Base-by-base conservation (phyloP, 1,140 invertebrate species). In the Nomia melanderi region DNA sequence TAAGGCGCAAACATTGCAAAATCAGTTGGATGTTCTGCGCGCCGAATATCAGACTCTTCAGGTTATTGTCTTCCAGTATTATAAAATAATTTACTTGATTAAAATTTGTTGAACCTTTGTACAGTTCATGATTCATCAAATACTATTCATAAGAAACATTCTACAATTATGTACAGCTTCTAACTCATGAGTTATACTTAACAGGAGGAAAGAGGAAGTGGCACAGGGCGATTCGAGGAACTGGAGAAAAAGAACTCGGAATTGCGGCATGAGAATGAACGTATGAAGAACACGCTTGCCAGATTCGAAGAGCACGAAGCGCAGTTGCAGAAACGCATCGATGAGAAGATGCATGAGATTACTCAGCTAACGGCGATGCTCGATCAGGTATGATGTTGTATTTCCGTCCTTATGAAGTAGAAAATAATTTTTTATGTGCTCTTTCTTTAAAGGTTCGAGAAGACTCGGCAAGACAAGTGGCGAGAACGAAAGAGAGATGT, bases 391-490 rank as follows among this genome's bases (percentile, higher is more conserved):
- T 1, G 11, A 53, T 9, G 12, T 17, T 4, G 29, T n/a, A 0
- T 8, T 41, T 2, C 39, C 66, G 25, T 76, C 6, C 12, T 59
- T 7, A 12, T 0, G 17, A n/a, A 57, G 9, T 2, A 12, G 5
- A 27, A 0, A 11, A 0, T 36, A 9, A 59, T 39, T 66, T 74
- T 6, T n/a, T n/a, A n/a, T 50, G 1, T 7, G 8, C 7, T 50
- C 7, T 50, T 33, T 36, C 1, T 5, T 60, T 25, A 50, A 81
- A 92, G 33, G 91, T 95, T 11, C 90, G 96, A 5, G 95, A 96
- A 64, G 95, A 96, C 82, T 95, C 95, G 0, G 95, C 95, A 0
- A 92, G 96, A 59, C 95, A 96, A 75, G 93, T 96, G 0, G 93
- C 94, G 2, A 92, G 95, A 20, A 94, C 94, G 12, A 95, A 95